phyloP scores from a whole-genome alignment of 2,797 vertebrate genomes.

The Syndactyla subalaris region DNA sequence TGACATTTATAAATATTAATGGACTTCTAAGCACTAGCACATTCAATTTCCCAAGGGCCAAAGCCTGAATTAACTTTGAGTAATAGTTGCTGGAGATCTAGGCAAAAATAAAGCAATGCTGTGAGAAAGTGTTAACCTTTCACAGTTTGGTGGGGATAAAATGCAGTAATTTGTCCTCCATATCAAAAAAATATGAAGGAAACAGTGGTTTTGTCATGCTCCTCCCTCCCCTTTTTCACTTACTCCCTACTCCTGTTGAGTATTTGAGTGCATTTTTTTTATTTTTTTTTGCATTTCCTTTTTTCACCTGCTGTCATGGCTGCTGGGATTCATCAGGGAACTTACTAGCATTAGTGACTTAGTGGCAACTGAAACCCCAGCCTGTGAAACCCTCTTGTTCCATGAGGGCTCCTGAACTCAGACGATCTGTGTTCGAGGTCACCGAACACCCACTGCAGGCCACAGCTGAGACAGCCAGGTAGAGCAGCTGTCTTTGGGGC shows the following conservation, averaged over 20 bases:
- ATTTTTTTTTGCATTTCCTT: not conserved
- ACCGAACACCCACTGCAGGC: rapidly evolving
- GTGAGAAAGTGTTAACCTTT: not conserved
- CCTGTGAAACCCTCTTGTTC: not conserved
- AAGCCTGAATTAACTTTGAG: slow-evolving; percentile 6
- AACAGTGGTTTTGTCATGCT: not conserved
- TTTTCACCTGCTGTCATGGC: not conserved
- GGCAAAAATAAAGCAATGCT: slow-evolving; percentile 6
- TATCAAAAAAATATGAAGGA: not conserved
- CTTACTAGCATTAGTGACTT: not conserved
- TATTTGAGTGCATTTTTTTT: not conserved
- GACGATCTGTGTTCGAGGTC: not conserved
- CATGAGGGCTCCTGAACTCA: not conserved
- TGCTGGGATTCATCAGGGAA: not conserved
- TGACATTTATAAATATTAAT: slow-evolving; percentile 14
- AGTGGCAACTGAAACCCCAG: not conserved
- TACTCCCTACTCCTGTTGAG: not conserved
- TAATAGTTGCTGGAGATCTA: not conserved
- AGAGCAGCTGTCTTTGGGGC: not conserved
- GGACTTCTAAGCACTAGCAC: not conserved
- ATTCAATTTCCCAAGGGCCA: not conserved
- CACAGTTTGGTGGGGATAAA: not conserved
- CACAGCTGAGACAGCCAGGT: not conserved
- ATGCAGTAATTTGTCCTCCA: not conserved
- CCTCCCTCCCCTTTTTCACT: not conserved